Conservation (phyloP, 2,888 invertebrate genomes). For the Megaustenia siamemsis region DNA sequence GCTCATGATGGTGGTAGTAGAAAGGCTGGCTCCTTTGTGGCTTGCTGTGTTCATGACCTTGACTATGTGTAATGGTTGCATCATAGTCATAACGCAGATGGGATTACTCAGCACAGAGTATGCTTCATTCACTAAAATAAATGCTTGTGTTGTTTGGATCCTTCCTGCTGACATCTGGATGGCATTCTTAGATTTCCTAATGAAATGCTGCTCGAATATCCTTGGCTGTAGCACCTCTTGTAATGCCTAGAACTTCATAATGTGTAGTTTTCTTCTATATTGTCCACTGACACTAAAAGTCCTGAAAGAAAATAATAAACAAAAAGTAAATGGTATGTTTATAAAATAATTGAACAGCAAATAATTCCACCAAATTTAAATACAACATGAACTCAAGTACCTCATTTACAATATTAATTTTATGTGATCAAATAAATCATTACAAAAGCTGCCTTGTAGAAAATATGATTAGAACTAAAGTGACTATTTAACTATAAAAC, state of each 20-base stretch:
- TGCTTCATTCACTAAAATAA: slow-evolving; percentile 89
- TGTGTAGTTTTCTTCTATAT: slow-evolving; percentile 79
- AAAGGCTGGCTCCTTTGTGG: background rate
- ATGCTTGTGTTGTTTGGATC: slow-evolving; percentile 86
- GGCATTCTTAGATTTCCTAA: slow-evolving; percentile 89
- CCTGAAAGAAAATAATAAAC: background rate
- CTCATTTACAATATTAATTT: too few species aligned
- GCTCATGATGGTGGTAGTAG: background rate
- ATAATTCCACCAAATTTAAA: too few species aligned
- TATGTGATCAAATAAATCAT: too few species aligned
- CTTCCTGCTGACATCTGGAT: slow-evolving; percentile 86
- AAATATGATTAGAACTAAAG: too few species aligned
- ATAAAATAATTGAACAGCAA: too few species aligned
- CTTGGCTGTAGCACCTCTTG: slow-evolving; percentile 84
- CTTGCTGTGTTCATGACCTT: background rate
- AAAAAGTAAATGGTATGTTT: background rate
- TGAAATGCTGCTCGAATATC: slow-evolving; percentile 89
- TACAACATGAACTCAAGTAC: too few species aligned
- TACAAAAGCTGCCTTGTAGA: too few species aligned
- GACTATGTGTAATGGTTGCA: slow-evolving; percentile 64
- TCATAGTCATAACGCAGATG: slow-evolving; percentile 86
- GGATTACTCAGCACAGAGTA: slow-evolving; percentile 88
- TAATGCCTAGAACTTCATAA: slow-evolving; percentile 87
- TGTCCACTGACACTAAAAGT: background rate
- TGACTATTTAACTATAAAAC: too few species aligned